A percentile compares a stretch with the other conserved stretches of the same genome.
Evolutionary conservation across 2,797 vertebrate genomes (phyloP).

Genomic region (Gymnoscopelus microlampas): DNA sequence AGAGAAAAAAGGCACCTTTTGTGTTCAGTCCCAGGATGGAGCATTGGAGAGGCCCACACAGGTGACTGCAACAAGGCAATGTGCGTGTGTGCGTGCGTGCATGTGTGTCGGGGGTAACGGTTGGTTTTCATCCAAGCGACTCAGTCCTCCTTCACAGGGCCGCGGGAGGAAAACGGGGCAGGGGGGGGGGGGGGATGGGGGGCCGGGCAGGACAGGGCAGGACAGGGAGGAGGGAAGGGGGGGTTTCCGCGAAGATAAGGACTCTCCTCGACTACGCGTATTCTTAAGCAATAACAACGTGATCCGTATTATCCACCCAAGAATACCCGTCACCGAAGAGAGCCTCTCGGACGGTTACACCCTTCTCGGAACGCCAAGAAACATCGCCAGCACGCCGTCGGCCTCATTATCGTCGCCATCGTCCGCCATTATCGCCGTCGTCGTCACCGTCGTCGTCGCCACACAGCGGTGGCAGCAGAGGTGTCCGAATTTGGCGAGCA

Average conservation of each 20-base stretch:
- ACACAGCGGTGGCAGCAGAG: slow-evolving; percentile 47
- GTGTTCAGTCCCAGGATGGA: too few relatives aligned
- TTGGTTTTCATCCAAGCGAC: too few relatives aligned
- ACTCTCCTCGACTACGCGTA: slow-evolving; percentile 99
- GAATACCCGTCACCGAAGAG: slow-evolving; percentile 99
- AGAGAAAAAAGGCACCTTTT: background rate
- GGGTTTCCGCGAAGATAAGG: slow-evolving; percentile 82
- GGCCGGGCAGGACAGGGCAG: slow-evolving; percentile 49
- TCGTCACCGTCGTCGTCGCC: slow-evolving; percentile 57
- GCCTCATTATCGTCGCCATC: too few relatives aligned
- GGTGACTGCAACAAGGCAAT: too few relatives aligned
- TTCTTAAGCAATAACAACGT: slow-evolving; percentile 99
- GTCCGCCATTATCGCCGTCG: background rate
- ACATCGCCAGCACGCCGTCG: too few relatives aligned
- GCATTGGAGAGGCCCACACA: too few relatives aligned
- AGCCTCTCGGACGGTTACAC: slow-evolving; percentile 75
- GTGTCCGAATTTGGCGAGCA: slow-evolving; percentile 68
- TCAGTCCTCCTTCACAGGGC: too few relatives aligned
- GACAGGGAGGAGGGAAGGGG: slow-evolving; percentile 15
- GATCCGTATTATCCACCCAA: slow-evolving; percentile 99
- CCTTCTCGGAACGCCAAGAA: too few relatives aligned
- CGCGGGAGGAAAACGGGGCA: slow-evolving; percentile 40
- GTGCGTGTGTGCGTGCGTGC: too few relatives aligned
- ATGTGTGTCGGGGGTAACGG: too few relatives aligned
- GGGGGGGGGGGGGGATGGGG: slow-evolving; percentile 19